phyloP scores from a whole-genome alignment of 2,888 invertebrate species.

The Lutraria lutraria region DNA sequence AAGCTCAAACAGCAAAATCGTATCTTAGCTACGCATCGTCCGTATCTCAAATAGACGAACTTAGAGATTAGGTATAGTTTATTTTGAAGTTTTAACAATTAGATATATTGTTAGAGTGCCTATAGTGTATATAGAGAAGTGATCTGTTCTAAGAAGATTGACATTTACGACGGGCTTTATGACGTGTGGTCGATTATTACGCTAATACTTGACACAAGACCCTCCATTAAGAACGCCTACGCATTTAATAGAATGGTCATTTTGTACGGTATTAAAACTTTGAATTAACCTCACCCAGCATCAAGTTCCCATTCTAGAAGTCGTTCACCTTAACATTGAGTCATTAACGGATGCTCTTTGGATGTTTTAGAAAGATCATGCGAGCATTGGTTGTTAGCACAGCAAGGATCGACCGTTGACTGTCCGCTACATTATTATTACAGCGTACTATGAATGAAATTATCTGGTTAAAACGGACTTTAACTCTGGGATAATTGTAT shows the following conservation, averaged over 20 bases:
- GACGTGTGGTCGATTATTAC: background rate
- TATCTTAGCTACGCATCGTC: background rate
- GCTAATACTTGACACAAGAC: conserved; percentile 5
- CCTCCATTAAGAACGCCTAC: background rate
- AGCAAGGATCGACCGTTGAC: no score
- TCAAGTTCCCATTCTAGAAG: no score
- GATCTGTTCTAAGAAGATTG: background rate
- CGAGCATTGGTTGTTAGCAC: no score
- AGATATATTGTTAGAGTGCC: background rate
- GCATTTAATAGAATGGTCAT: background rate
- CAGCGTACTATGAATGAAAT: no score
- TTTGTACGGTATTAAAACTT: background rate
- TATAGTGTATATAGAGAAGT: background rate
- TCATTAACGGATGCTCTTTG: no score
- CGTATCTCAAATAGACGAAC: background rate
- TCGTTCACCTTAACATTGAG: no score
- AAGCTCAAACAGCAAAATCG: background rate
- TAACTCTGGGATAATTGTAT: no score
- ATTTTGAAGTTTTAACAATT: background rate
- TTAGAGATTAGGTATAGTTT: background rate
- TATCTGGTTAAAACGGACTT: no score
- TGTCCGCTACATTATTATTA: no score
- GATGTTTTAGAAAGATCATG: no score
- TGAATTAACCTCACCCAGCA: background rate
- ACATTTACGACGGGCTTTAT: background rate